These are phyloP conservation scores for Xiphias gladius DNA, from an alignment of 2,113 vertebrate genomes.

Conservation along the genomic window DNA sequence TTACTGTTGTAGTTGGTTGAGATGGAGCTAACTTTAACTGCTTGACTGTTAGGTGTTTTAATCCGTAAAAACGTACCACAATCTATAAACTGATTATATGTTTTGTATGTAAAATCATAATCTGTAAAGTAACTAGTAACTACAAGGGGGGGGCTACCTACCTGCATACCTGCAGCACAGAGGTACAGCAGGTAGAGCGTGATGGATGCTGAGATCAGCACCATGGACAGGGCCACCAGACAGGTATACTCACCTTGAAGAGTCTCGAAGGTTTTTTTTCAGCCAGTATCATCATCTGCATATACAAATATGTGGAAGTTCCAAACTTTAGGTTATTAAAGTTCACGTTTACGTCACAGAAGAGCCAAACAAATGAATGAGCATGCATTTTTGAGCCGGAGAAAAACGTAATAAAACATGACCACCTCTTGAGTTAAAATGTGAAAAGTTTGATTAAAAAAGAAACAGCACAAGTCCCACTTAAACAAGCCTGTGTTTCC, in stretches of 20 bases:
- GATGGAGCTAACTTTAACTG: no score
- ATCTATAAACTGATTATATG: not conserved
- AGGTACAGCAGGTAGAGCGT: constrained; percentile 35
- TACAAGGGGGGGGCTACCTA: no score
- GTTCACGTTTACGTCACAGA: not conserved
- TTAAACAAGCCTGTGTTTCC: constrained; percentile 65
- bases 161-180: constrained; percentile 34
- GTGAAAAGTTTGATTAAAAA: constrained; percentile 2
- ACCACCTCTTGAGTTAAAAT: not conserved
- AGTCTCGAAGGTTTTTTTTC: not conserved
- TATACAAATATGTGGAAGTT: not conserved
- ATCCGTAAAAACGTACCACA: not conserved
- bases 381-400: not conserved
- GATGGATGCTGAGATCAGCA: constrained; percentile 61
- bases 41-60: not conserved
- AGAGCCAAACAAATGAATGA: not conserved
- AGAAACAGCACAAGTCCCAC: constrained; percentile 11
- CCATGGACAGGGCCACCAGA: constrained; percentile 70
- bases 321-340: not conserved
- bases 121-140: no score
- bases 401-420: not conserved
- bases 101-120: no score
- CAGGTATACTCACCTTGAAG: constrained; percentile 68
- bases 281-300: not conserved
- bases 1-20: no score